phyloP scores from a whole-genome alignment of 2,113 vertebrate species.

The Catharus fuscescens region DNA sequence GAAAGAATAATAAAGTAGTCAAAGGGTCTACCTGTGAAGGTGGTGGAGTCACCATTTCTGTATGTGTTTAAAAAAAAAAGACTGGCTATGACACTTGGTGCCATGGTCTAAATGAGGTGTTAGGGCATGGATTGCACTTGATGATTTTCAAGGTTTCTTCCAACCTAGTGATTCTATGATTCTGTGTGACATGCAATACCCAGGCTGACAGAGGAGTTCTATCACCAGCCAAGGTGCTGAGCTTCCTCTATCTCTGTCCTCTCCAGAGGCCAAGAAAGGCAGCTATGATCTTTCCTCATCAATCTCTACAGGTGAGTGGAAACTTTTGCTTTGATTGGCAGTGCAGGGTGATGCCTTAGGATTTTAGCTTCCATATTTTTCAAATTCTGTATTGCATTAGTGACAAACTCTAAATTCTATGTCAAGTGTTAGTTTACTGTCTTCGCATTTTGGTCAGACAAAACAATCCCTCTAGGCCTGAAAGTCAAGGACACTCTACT shows the following conservation, averaged over 20 bases:
- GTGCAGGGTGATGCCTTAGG: background rate
- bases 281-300: background rate
- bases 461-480: background rate
- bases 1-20: too few relatives aligned
- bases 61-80: too few relatives aligned
- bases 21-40: too few relatives aligned
- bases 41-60: too few relatives aligned
- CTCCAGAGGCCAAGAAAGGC: background rate
- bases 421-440: background rate
- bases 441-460: background rate
- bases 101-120: too few relatives aligned
- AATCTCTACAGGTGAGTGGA: background rate
- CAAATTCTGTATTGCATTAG: background rate
- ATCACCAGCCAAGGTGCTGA: background rate
- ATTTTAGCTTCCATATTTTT: background rate
- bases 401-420: background rate
- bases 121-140: too few relatives aligned
- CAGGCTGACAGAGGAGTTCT: background rate
- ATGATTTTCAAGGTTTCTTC: too few relatives aligned
- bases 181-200: background rate
- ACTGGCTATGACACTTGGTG: too few relatives aligned
- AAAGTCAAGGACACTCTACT: background rate
- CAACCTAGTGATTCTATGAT: too few relatives aligned
- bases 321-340: background rate
- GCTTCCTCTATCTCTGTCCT: background rate